Evolutionary conservation across 1,140 invertebrate genomes (phyloP), one percentile per base, ranked within the genome.

Genomic region (Venustaconcha ellipsiformis): DNA sequence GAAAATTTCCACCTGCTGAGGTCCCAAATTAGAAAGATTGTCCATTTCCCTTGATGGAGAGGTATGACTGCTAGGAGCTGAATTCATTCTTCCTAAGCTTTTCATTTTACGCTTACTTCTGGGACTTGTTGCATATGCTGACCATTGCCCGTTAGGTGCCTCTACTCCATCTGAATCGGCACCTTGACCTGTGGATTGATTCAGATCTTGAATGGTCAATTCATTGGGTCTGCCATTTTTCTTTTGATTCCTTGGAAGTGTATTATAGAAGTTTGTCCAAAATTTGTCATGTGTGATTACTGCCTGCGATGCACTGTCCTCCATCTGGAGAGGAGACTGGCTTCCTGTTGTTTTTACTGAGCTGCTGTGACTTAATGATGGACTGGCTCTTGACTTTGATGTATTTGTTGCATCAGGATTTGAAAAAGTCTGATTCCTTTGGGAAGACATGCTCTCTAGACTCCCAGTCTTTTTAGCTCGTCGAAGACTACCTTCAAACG

Each of bases 211-310:
- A 14, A 77, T 59, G 26, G 75, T 68, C n/a, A 77, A 30, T 23
- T 77, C 75, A 18, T 77, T 77, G 23, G 75, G 75, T 77, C 75
- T 65, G 11, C 72, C 75, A 26, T n/a, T 66, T 63, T 77, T 77
- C 30, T 77, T 69, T 59, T 70, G 23, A 59, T 77, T 77, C 48
- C 75, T 71, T 30, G 75, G 75, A 20, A 77, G 70, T 26, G 75
- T 77, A 68, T 77, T 77, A 37, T 77, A 77, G 63, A 77, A 77
- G 23, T 77, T 77, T 37, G 75, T 77, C 75, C 75, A 77, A 55
- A 77, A 77, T 37, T 77, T 77, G 57, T 77, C 75, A 26, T 77
- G 72, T 37, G 69, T 60, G 56, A 68, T 65, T 20, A 48, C 55
- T 17, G 67, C 17, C 55, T 71, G 64, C 17, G 59, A 55, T n/a